Evolutionary conservation across 2,113 vertebrate genomes (phyloP).

Genomic region (Xenus cinereus): DNA sequence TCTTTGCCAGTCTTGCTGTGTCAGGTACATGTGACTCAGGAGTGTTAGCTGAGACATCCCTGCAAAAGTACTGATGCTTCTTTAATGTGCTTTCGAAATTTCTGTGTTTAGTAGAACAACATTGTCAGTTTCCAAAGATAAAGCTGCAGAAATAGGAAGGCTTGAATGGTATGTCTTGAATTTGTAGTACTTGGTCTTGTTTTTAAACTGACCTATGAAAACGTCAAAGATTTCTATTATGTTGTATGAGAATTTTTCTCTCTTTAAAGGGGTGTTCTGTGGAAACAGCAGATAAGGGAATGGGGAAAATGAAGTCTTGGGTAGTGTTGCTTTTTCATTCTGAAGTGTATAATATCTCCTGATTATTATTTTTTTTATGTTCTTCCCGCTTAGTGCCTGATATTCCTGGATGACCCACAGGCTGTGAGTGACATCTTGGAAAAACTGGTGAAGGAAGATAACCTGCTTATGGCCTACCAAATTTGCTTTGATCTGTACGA

Average conservation of each 20-base stretch:
- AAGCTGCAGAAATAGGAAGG: background rate
- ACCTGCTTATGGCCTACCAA: conserved; percentile 98
- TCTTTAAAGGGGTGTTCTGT: background rate
- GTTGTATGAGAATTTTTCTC: background rate
- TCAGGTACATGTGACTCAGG: background rate
- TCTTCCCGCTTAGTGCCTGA: conserved; percentile 84
- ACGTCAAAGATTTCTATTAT: background rate
- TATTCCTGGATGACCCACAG: conserved; percentile 98
- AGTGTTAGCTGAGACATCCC: background rate
- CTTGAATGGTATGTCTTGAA: background rate
- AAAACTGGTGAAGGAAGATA: conserved; percentile 97
- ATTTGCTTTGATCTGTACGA: conserved; percentile 99
- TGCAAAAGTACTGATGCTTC: background rate
- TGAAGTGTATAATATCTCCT: background rate
- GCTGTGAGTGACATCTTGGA: conserved; percentile 98
- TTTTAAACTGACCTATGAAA: background rate
- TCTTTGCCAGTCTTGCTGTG: background rate
- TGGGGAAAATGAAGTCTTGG: background rate
- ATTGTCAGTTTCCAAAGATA: background rate
- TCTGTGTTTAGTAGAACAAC: background rate
- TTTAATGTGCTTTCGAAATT: background rate
- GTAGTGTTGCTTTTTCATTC: background rate
- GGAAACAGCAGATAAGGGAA: background rate
- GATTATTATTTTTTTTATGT: background rate
- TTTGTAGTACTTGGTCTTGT: background rate